These are phyloP conservation scores for Ptychobarbus kaznakovi DNA, from an alignment of 2,797 vertebrate genomes.

Conservation along the genomic window DNA sequence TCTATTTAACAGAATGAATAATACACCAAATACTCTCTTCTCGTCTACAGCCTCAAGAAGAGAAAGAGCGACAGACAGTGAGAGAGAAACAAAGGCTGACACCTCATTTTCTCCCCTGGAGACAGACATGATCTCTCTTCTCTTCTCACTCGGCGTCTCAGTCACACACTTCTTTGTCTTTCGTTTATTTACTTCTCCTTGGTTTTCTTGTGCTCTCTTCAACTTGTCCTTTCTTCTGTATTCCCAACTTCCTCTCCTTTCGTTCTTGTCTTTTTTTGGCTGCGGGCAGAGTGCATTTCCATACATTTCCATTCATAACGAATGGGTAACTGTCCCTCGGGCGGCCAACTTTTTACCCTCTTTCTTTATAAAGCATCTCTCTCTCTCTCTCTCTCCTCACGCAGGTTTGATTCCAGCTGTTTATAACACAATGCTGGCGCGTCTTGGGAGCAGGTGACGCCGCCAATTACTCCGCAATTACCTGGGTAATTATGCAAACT, in stretches of 20 bases:
- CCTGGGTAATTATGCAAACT: slow-evolving; percentile 71
- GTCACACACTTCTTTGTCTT: slow-evolving; percentile 25
- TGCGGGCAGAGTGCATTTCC: slow-evolving; percentile 56
- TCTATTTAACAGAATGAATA: slow-evolving; percentile 59
- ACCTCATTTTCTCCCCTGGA: slow-evolving; percentile 73
- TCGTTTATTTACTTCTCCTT: slow-evolving; percentile 36
- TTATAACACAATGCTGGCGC: slow-evolving; percentile 72
- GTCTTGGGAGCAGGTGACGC: slow-evolving; percentile 71
- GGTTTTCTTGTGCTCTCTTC: slow-evolving; percentile 4
- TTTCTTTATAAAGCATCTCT: slow-evolving; percentile 20
- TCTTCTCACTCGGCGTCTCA: slow-evolving; percentile 49
- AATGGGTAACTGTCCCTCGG: slow-evolving; percentile 47
- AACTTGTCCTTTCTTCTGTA: slow-evolving; percentile 56
- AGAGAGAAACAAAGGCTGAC: slow-evolving; percentile 60
- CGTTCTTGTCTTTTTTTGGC: slow-evolving; percentile 35
- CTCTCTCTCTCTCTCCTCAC: slow-evolving; percentile 43
- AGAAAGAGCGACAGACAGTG: slow-evolving; percentile 28
- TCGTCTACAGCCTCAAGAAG: slow-evolving; percentile 45
- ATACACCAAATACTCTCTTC: slow-evolving; percentile 53
- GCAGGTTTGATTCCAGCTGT: slow-evolving; percentile 66
- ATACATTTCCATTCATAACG: slow-evolving; percentile 67
- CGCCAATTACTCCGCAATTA: slow-evolving; percentile 79
- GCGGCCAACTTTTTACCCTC: slow-evolving; percentile 10
- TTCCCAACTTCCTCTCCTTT: slow-evolving; percentile 18
- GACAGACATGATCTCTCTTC: slow-evolving; percentile 65